Percentiles rank a stretch among this genome's conserved stretches.
Conservation (phyloP, 2,888 invertebrate genomes). For the Parnassius orleans region DNA sequence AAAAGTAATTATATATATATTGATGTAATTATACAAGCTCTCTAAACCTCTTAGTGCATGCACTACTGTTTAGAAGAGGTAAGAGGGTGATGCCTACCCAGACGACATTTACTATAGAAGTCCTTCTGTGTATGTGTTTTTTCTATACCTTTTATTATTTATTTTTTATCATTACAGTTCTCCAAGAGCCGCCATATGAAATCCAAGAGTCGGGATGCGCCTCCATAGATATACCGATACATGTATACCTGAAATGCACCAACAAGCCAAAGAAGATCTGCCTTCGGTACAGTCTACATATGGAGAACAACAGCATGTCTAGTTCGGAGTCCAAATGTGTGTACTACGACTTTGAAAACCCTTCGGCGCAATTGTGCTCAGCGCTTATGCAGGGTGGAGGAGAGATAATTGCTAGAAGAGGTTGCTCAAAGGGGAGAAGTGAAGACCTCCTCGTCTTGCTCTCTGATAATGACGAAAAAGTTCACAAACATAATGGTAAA, state of each 20-base stretch:
- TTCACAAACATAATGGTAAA: conserved; percentile 34
- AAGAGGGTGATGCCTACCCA: too few species aligned
- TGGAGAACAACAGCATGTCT: conserved; percentile 63
- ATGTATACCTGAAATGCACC: conserved; percentile 72
- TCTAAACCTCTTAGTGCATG: too few species aligned
- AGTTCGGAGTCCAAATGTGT: conserved; percentile 64
- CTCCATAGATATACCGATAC: conserved; percentile 72
- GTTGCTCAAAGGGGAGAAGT: conserved; percentile 36
- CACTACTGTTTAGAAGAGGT: too few species aligned
- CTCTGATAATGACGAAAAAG: conserved; percentile 46
- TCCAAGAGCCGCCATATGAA: conserved; percentile 77
- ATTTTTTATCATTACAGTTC: conserved; percentile 52
- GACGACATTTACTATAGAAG: too few species aligned
- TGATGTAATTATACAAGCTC: too few species aligned
- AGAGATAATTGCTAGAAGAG: conserved; percentile 57
- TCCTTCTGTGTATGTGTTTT: too few species aligned
- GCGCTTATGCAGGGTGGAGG: conserved; percentile 70
- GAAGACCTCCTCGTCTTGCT: conserved; percentile 54
- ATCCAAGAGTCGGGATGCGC: conserved; percentile 74
- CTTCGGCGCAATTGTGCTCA: conserved; percentile 58
- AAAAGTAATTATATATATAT: too few species aligned
- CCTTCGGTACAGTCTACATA: conserved; percentile 65
- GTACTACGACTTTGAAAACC: conserved; percentile 70
- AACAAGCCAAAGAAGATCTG: conserved; percentile 69
- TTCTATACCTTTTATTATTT: neutral